Evolutionary conservation across 2,797 vertebrate species (phyloP).

Genomic region (Rhabdophis nuchalis): DNA sequence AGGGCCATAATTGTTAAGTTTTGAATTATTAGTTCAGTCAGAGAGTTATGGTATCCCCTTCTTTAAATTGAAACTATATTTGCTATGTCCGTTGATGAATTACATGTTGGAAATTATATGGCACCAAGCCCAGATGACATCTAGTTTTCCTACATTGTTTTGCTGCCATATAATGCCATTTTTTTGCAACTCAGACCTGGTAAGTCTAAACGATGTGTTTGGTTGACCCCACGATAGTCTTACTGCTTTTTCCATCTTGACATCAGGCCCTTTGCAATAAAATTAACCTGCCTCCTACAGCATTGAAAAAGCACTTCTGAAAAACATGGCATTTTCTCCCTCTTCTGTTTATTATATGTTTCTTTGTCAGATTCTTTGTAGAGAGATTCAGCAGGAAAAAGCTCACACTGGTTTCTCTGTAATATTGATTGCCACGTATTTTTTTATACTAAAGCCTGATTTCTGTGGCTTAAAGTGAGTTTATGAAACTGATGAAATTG

Average conservation of each 20-base stretch:
- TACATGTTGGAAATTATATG: neutral
- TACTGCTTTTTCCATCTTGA: neutral
- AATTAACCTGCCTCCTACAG: accelerated
- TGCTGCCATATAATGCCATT: no score
- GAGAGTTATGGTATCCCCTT: neutral
- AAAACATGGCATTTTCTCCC: constrained; percentile 34
- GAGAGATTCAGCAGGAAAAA: neutral
- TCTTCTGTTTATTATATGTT: neutral
- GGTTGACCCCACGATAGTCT: neutral
- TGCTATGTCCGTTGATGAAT: neutral
- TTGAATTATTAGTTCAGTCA: neutral
- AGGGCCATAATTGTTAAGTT: neutral
- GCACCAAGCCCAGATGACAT: neutral
- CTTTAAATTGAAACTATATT: neutral
- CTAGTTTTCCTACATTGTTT: no score
- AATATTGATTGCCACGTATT: accelerated
- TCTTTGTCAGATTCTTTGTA: constrained; percentile 16
- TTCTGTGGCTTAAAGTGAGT: neutral
- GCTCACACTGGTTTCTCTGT: neutral
- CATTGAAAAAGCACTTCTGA: neutral
- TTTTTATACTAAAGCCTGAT: neutral
- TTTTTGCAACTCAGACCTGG: neutral
- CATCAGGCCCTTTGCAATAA: neutral
- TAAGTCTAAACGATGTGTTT: neutral
- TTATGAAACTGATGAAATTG: neutral